A percentile compares a stretch with the other conserved stretches of the same genome.
These are phyloP conservation scores for Halcyon chelicuti DNA, from an alignment of 2,797 vertebrate genomes.

Conservation along the genomic window DNA sequence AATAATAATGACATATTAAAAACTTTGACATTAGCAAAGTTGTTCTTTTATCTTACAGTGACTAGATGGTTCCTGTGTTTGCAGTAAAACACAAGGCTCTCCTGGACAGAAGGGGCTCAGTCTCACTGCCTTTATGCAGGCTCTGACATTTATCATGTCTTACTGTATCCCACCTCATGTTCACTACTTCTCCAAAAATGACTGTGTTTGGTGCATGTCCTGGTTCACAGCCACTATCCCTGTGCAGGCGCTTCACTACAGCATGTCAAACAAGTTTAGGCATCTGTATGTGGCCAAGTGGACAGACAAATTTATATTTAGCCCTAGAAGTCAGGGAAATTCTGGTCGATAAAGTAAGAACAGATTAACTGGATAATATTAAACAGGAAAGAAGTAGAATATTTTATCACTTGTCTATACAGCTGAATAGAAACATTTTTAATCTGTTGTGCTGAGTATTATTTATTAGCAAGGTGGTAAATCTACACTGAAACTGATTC, in stretches of 20 bases:
- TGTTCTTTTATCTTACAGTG: no score
- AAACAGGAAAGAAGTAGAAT: neutral
- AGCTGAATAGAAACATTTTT: neutral
- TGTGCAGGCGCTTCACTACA: neutral
- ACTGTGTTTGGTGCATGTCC: fast-evolving
- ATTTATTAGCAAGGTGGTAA: neutral
- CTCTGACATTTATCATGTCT: neutral
- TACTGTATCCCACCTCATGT: neutral
- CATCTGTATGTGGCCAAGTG: neutral
- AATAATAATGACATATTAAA: no score
- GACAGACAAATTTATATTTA: neutral
- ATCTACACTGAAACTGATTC: neutral
- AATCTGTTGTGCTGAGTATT: neutral
- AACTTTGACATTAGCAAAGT: no score
- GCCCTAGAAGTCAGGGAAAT: neutral
- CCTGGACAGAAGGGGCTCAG: neutral
- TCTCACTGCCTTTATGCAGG: neutral
- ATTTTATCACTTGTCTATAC: neutral
- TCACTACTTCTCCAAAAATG: neutral
- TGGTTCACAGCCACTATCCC: no score
- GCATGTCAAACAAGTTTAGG: neutral
- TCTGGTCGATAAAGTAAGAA: neutral
- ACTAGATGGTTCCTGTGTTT: neutral
- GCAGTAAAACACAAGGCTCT: neutral
- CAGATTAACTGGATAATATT: neutral